Base-by-base conservation (phyloP, 1,140 invertebrate genomes). In the Zaprionus vittiger region DNA sequence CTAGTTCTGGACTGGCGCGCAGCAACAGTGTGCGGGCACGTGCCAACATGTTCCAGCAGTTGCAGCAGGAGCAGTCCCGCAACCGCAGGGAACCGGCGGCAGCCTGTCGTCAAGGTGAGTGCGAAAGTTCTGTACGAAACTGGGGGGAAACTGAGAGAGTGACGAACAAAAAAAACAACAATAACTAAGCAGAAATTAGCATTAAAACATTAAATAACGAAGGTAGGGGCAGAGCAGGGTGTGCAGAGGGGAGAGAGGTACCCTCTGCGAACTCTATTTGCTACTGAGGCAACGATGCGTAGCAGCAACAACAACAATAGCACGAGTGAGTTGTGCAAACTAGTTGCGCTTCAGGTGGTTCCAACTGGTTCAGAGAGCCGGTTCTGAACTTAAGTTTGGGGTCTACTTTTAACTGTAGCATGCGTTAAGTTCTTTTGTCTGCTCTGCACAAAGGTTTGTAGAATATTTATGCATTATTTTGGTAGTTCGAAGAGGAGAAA, bases 11-110 rank as follows among this genome's bases (percentile, higher is more conserved):
- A 67, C 65, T 95, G 52, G 93, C 93, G 37, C 94, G 94, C 59
- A 95, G 94, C 80, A 94, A 94, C 78, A 95, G 95, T 69, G 95
- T 95, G 9, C 94, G 94, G 4, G 95, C 94, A 20, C 91, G 94
- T 73, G 95, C 95, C 49, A 94, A 93, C 71, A 94, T 95, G 93
- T 95, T 95, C 93, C 94, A 95, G 80, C 94, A 95, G 76, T 75
- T 95, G 78, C 95, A 95, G 74, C 95, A 95, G 76, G 69, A 80
- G 38, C 94, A 95, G 80, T 61, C 75, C 52, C 87, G 83, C 65
- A 77, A 34, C 38, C 67, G 62, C 4, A 44, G 74, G 6, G 77
- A 81, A 44, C 14, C 79, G 24, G 60, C 67, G n/a, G 79, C 76
- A 37, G 64, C 44, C 38, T 9, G 49, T 70, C 70, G 78, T 69